Evolutionary conservation across 2,888 invertebrate genomes (phyloP), one percentile per base, ranked within the genome.

Genomic region (Papilio gigon): DNA sequence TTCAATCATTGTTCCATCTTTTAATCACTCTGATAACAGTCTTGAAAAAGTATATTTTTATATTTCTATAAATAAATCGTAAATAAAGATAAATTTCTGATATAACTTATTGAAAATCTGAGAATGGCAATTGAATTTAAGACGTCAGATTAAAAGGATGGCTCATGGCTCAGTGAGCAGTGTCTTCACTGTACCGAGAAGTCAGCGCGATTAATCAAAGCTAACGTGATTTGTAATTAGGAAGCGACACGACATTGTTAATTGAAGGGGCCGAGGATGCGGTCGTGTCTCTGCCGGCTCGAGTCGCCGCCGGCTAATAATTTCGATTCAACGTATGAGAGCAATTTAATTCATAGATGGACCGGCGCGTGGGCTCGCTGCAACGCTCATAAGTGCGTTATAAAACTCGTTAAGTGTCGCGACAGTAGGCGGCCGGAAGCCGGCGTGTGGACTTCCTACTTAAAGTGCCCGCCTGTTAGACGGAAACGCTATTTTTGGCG

Each of bases 401-500:
- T 89, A 77, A 89, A 88, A 89, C 89, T 88, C 87, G 89, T 89
- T 89, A 87, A 89, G 86, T 82, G 88, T 79, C 88, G 86, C 85
- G 89, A 85, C 88, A 83, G 91, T 90, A 86, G 90, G 91, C 90
- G 91, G 89, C 84, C 90, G 91, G 90, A 90, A 91, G 88, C 80
- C 77, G 81, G 81, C 85, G 86, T 81, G 85, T 82, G 82, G 85
- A 87, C 90, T 91, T 92, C 91, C 91, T 91, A 90, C 91, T 91
- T 92, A 91, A 84, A 85, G 84, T 78, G 83, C 81, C 80, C 80
- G 78, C 77, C 78, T 80, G 81, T 83, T 84, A 82, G 83, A 77
- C 91, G 92, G 92, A 92, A 89, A 86, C 84, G 85, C 92, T 92
- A 91, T 92, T 92, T 92, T 90, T 87, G 91, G 92, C 88, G 89